Evolutionary conservation across 2,888 invertebrate genomes (phyloP).

Genomic region (Ariolimax columbianus): DNA sequence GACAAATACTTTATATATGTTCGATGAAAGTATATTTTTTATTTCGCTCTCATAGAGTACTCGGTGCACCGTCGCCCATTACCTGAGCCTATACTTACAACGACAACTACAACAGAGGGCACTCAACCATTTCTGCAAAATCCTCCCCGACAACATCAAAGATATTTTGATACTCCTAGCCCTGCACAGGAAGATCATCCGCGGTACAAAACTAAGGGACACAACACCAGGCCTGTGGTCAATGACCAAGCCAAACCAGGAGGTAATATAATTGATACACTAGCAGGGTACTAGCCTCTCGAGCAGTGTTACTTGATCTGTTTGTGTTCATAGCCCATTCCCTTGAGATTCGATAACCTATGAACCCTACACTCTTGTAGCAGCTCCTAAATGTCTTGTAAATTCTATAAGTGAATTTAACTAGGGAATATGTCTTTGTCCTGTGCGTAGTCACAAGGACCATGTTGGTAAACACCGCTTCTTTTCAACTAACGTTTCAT

Average conservation of each 20-base stretch:
- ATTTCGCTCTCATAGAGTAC: not conserved
- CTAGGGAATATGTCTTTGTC: too few relatives aligned
- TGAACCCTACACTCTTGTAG: too few relatives aligned
- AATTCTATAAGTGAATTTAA: too few relatives aligned
- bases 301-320: too few relatives aligned
- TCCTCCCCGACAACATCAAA: not conserved
- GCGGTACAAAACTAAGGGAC: not conserved
- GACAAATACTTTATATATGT: too few relatives aligned
- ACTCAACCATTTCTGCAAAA: not conserved
- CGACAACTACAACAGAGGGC: slow-evolving; percentile 11
- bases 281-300: too few relatives aligned
- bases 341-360: too few relatives aligned
- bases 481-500: too few relatives aligned
- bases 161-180: not conserved
- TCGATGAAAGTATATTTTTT: not conserved
- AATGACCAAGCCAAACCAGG: slow-evolving; percentile 6
- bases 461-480: too few relatives aligned
- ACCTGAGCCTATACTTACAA: not conserved
- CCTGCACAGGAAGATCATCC: not conserved
- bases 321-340: too few relatives aligned
- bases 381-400: too few relatives aligned
- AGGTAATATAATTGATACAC: not conserved
- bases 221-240: not conserved
- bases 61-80: not conserved
- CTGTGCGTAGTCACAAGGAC: too few relatives aligned